Evolutionary conservation across 2,797 vertebrate species (phyloP), one percentile per base, ranked within the genome.

Genomic region (Melanogrammus aeglefinus): DNA sequence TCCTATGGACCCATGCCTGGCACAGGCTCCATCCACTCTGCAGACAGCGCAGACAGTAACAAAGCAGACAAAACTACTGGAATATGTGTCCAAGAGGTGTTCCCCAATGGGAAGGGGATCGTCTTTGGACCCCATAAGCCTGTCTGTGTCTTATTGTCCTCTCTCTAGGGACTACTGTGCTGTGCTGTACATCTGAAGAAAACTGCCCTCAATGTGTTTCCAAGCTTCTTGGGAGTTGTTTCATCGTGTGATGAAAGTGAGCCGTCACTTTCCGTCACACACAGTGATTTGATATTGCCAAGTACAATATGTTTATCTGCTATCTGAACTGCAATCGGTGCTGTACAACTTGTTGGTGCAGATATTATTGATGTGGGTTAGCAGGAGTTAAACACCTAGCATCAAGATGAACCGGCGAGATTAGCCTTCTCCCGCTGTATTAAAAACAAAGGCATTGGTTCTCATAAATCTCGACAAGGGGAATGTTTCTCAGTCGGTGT

Each of bases 1-100:
- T 91, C 86, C 92, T 88, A 78, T 88, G 92, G 93, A 93, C 89
- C 86, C 84, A 83, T 1, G 90, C 88, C 92, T 94, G 93, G 93
- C 93, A 92, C 84, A 75, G 80, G 78, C 87, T 81, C 86, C 86
- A 81, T 81, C 88, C 84, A 27, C 90, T 92, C 91, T 91, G 90
- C 86, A 90, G 89, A 84, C 84, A 86, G 88, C 82, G 78, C 86
- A 90, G 90, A 93, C 89, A 89, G 88, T 86, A 91, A 91, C 87
- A 88, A 87, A 88, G 86, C 87, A 91, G 89, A 91, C 91, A 93
- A 92, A 94, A 93, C 91, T 92, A 91, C 88, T 90, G 86, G 88
- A 86, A 85, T 88, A 83, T 84, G 88, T 80, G 88, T 92, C 91
- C 89, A 92, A 92, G 92, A 90, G 78, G 79, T 86, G 87, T 90